Evolutionary conservation across 2,888 invertebrate genomes (phyloP), one percentile per base, ranked within the genome.

Genomic region (Esperia sulphurella): DNA sequence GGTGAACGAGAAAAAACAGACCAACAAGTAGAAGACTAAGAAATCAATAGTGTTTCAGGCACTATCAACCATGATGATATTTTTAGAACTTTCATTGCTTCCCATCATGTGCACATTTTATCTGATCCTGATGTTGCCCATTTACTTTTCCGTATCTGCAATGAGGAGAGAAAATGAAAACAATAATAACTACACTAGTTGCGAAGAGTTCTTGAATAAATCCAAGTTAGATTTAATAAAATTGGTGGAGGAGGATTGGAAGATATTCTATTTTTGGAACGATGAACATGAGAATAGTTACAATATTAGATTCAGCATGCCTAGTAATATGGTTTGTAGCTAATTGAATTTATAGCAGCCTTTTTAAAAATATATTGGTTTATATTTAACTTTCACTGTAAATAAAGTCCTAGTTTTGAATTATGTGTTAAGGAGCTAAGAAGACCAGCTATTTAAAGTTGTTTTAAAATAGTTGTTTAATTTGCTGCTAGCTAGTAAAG

Each of bases 251-350:
- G 54, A 76, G 0, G 76, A 82, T 30, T 85, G 84, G 84, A 71
- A 65, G 47, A 76, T 79, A 30, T 83, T 82, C 42, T 84, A 71
- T 52, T 75, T 72, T 33, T 85, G 83, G 81, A 72, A 62, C 42
- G 53, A 58, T 14, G 54, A 63, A 0, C 53, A 52, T 1, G 75
- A 77, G 21, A 52, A 59, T 0, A 65, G 60, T 1, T 77, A 77
- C 45, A 61, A 65, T 12, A 55, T 82, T 0, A 69, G 58, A 48
- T 84, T 82, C 49, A 72, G 68, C 40, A 38, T 59, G 1, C 69
- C 83, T 0, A 53, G 68, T 1, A 52, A 77, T 67, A 35, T 41
- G 41, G 21, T 45, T 37, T 29, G 8, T 42, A 28, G 38, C 9
- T 28, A 30, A 5, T 30, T 10, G 3, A 10, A 33, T 33, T 5